phyloP scores from a whole-genome alignment of 2,113 vertebrate genomes.

The Talpa occidentalis region DNA sequence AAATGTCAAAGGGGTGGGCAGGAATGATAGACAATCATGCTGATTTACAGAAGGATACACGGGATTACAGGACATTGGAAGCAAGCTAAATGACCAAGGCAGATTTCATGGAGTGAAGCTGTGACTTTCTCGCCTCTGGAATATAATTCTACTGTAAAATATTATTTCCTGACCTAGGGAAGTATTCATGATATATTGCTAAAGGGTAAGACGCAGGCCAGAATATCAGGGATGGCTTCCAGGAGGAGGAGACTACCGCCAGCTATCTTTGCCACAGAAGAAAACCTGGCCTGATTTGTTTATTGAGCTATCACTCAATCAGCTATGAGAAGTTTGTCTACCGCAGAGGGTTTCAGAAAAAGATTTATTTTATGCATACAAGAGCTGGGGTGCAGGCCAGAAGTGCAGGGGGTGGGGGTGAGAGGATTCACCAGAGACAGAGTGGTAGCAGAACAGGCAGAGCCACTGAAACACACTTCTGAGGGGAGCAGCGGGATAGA shows the following conservation, averaged over 20 bases:
- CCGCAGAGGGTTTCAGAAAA: not conserved
- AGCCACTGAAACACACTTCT: too few species aligned
- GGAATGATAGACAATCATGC: not conserved
- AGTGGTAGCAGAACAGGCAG: too few species aligned
- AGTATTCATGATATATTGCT: not conserved
- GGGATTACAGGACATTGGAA: not conserved
- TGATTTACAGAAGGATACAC: not conserved
- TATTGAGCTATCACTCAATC: not conserved
- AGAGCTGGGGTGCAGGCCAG: too few species aligned
- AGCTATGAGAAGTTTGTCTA: not conserved
- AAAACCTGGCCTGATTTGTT: not conserved
- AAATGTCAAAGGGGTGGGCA: constrained; percentile 18
- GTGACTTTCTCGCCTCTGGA: not conserved
- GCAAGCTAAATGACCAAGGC: not conserved
- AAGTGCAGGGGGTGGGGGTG: too few species aligned
- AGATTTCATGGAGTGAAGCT: not conserved
- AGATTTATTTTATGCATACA: too few species aligned
- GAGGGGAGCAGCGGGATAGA: too few species aligned
- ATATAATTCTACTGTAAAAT: not conserved
- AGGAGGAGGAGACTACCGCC: not conserved
- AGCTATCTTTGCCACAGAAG: not conserved
- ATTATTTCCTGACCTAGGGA: not conserved
- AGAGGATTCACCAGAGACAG: too few species aligned
- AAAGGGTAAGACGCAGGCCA: constrained; percentile 7
- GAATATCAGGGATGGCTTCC: not conserved